Conservation (phyloP, 2,888 invertebrate species). For the Tachystola acroxantha region DNA sequence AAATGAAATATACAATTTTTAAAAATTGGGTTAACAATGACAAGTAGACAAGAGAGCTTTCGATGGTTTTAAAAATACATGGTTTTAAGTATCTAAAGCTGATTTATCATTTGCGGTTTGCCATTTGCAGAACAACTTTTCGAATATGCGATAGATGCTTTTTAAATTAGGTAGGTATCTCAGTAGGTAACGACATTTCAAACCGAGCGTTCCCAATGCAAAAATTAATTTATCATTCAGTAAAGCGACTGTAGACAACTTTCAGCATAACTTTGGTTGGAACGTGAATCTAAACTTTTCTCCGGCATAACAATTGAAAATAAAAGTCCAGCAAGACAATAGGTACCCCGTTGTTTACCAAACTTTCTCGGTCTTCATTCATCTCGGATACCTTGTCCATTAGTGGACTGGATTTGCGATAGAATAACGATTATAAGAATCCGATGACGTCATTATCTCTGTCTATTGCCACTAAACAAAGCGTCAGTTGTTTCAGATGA, state of each 20-base stretch:
- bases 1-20: slow-evolving; percentile 29
- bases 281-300: slow-evolving; percentile 1
- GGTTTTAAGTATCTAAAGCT: neutral
- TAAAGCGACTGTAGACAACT: neutral
- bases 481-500: slow-evolving; percentile 28
- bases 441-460: slow-evolving; percentile 26
- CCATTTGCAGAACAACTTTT: neutral
- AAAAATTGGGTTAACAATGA: slow-evolving; percentile 51
- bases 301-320: neutral
- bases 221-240: neutral
- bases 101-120: neutral
- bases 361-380: slow-evolving; percentile 18
- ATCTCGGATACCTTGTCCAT: too few relatives aligned
- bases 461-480: slow-evolving; percentile 28
- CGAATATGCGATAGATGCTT: too few relatives aligned
- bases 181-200: neutral
- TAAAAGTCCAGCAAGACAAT: slow-evolving; percentile 1
- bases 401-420: slow-evolving; percentile 21
- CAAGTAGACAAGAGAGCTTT: slow-evolving; percentile 40
- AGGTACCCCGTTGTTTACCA: slow-evolving; percentile 4
- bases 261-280: slow-evolving; percentile 1
- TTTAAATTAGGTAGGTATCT: neutral
- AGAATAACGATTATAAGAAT: slow-evolving; percentile 6
- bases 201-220: neutral
- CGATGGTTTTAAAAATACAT: slow-evolving; percentile 23